These are phyloP conservation scores for Borostomias antarcticus DNA, from an alignment of 2,797 vertebrate genomes.

Conservation along the genomic window DNA sequence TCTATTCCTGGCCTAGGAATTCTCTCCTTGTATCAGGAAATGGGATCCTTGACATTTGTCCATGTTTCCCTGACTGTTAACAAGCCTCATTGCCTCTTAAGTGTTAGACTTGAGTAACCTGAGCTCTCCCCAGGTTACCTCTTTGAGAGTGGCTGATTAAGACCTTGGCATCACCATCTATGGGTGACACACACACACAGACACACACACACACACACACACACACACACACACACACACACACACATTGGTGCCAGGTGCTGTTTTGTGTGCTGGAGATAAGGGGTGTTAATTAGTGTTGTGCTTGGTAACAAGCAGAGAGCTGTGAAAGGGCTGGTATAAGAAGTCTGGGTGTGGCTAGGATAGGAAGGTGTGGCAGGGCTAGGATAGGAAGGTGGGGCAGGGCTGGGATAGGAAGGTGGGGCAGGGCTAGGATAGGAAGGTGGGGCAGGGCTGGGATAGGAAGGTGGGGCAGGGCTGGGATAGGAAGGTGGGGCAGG, in stretches of 20 bases:
- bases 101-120: slow-evolving; percentile 27
- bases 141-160: slow-evolving; percentile 31
- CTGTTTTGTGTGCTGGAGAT: slow-evolving; percentile 57
- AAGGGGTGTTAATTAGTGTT: slow-evolving; percentile 59
- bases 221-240: too few relatives aligned
- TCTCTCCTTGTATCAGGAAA: slow-evolving; percentile 32
- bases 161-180: slow-evolving; percentile 55
- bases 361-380: too few relatives aligned
- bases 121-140: slow-evolving; percentile 29
- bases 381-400: not conserved
- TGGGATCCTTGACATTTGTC: slow-evolving; percentile 65
- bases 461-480: slow-evolving; percentile 8
- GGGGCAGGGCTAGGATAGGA: not conserved
- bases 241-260: slow-evolving; percentile 54
- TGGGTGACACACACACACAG: slow-evolving; percentile 42
- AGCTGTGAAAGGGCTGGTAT: slow-evolving; percentile 32
- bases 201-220: too few relatives aligned
- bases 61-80: slow-evolving; percentile 38
- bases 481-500: slow-evolving; percentile 11
- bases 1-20: slow-evolving; percentile 48
- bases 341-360: slow-evolving; percentile 6
- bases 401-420: not conserved
- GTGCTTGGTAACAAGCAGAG: slow-evolving; percentile 43
- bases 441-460: slow-evolving; percentile 10
- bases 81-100: slow-evolving; percentile 38